Percentiles rank a stretch among this genome's conserved stretches.
Evolutionary conservation across 2,797 vertebrate genomes (phyloP).

Genomic region (Coluber constrictor): DNA sequence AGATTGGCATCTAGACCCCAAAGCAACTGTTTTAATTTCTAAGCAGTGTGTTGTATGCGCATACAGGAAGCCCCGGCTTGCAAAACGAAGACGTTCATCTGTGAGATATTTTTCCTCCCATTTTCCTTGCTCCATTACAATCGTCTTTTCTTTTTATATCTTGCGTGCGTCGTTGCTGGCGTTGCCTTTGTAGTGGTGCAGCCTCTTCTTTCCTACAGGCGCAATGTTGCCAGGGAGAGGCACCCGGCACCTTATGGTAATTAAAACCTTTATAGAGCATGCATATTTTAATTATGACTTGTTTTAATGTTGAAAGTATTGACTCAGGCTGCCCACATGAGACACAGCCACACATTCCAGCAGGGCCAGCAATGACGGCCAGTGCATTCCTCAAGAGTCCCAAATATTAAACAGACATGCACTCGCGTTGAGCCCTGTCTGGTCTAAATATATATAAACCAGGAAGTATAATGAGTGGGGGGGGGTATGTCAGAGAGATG

Average conservation of each 20-base stretch:
- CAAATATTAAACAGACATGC: slow-evolving; percentile 35
- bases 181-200: slow-evolving; percentile 46
- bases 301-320: slow-evolving; percentile 43
- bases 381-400: slow-evolving; percentile 33
- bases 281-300: slow-evolving; percentile 54
- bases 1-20: background rate
- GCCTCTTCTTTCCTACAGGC: slow-evolving; percentile 19
- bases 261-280: slow-evolving; percentile 43
- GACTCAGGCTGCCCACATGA: slow-evolving; percentile 48
- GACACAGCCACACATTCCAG: slow-evolving; percentile 32
- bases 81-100: slow-evolving; percentile 11
- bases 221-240: slow-evolving; percentile 32
- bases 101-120: background rate
- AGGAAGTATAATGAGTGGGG: background rate
- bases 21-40: slow-evolving; percentile 22
- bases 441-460: slow-evolving; percentile 40
- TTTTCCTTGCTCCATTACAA: slow-evolving; percentile 7
- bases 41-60: slow-evolving; percentile 37
- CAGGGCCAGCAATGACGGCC: slow-evolving; percentile 29
- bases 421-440: slow-evolving; percentile 38
- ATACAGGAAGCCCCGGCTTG: slow-evolving; percentile 29
- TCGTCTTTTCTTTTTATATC: slow-evolving; percentile 36
- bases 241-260: slow-evolving; percentile 32
- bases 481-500: background rate
- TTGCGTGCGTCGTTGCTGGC: slow-evolving; percentile 39